phyloP scores from a whole-genome alignment of 2,113 vertebrate species.

The Salvelinus fontinalis region DNA sequence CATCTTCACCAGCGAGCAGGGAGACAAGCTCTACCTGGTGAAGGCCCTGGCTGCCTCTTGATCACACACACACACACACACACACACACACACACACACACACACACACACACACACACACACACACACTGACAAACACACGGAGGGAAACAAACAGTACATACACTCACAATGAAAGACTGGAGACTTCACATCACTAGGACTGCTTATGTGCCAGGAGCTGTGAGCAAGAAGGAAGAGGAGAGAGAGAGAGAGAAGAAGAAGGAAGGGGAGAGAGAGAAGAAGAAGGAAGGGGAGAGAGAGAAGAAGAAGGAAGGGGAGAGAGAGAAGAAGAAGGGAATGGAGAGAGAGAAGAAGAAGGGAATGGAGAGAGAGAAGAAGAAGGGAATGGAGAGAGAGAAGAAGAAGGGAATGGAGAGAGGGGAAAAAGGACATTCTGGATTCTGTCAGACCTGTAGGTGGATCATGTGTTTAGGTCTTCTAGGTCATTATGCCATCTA shows the following conservation, averaged over 20 bases:
- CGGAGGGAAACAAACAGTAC: constrained; percentile 22
- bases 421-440: constrained; percentile 50
- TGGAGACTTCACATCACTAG: constrained; percentile 59
- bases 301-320: no score
- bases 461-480: no score
- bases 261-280: no score
- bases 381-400: no score
- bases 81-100: not conserved
- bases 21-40: constrained; percentile 90
- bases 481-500: constrained; percentile 61
- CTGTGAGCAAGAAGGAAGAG: constrained; percentile 38
- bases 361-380: no score
- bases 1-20: constrained; percentile 91
- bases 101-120: not conserved
- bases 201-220: constrained; percentile 55
- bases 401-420: no score
- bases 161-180: not conserved
- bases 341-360: no score
- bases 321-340: no score
- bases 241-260: no score
- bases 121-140: not conserved
- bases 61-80: constrained; percentile 49
- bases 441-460: no score
- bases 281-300: no score
- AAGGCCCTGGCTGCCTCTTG: constrained; percentile 84